A percentile compares a stretch with the other conserved stretches of the same genome.
These are phyloP conservation scores for Anser cygnoides DNA, from an alignment of 2,113 vertebrate species.

Conservation along the genomic window DNA sequence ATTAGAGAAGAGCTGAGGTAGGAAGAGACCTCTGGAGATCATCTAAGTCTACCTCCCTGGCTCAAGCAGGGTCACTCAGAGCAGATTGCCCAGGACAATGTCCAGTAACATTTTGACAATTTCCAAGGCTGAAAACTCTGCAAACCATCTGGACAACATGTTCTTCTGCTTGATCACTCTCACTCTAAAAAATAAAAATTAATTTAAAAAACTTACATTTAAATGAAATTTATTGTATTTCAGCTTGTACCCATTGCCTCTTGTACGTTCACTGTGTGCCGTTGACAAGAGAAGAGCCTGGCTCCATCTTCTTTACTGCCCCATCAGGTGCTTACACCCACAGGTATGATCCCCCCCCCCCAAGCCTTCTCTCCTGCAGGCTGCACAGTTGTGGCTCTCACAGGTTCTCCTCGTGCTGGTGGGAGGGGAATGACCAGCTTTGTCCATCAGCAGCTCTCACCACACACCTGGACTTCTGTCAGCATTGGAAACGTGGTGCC, in stretches of 20 bases:
- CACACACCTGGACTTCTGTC: background rate
- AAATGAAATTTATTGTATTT: background rate
- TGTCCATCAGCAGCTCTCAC: background rate
- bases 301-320: background rate
- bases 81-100: background rate
- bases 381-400: background rate
- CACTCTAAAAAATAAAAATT: background rate
- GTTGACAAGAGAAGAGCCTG: background rate
- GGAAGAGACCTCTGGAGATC: background rate
- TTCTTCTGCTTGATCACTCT: background rate
- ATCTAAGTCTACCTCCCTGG: too few relatives aligned
- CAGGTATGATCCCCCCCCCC: background rate
- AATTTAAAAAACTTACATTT: background rate
- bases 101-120: background rate
- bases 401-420: background rate
- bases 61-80: background rate
- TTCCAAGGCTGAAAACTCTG: background rate
- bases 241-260: background rate
- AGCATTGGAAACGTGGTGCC: rapidly evolving
- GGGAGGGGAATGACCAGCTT: background rate
- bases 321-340: background rate
- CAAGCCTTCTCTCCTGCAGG: background rate
- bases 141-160: background rate
- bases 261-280: background rate
- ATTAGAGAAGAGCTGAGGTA: background rate